Conservation (phyloP, 2,888 invertebrate species). For the Epinotia ramella region DNA sequence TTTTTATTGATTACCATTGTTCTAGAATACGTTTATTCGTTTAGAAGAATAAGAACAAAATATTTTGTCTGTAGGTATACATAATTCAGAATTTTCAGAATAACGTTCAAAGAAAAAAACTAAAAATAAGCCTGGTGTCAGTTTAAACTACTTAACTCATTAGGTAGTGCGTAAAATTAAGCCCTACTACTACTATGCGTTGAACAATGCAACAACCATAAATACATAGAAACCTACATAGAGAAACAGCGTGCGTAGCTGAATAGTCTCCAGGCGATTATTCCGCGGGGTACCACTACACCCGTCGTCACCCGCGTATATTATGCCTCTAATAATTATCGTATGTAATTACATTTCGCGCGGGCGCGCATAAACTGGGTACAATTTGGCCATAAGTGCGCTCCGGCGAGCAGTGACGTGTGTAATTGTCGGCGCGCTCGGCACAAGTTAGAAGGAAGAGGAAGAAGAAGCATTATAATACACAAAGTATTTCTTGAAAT, state of each 20-base stretch:
- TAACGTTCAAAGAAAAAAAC: too few species aligned
- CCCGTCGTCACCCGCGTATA: slow-evolving; percentile 45
- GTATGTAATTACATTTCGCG: slow-evolving; percentile 60
- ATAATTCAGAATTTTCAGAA: too few species aligned
- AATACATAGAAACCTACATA: background rate
- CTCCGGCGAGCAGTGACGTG: slow-evolving; percentile 65
- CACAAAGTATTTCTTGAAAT: too few species aligned
- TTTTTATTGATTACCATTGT: background rate
- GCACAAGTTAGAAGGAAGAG: slow-evolving; percentile 43
- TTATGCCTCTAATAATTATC: slow-evolving; percentile 50
- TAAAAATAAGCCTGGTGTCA: too few species aligned
- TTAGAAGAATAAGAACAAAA: too few species aligned
- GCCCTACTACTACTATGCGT: background rate
- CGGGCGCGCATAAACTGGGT: slow-evolving; percentile 59
- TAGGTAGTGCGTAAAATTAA: background rate
- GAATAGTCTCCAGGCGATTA: slow-evolving; percentile 6
- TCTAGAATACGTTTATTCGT: background rate
- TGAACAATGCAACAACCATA: background rate
- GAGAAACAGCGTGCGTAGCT: background rate
- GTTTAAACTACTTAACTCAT: background rate
- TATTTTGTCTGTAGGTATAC: too few species aligned
- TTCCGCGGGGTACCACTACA: background rate
- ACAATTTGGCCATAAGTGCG: slow-evolving; percentile 68
- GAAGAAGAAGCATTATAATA: background rate
- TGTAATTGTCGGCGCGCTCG: slow-evolving; percentile 53